Percentiles rank a stretch among this genome's conserved stretches.
These are phyloP conservation scores for Brachionichthys hirsutus DNA, from an alignment of 2,113 vertebrate species.

Conservation along the genomic window DNA sequence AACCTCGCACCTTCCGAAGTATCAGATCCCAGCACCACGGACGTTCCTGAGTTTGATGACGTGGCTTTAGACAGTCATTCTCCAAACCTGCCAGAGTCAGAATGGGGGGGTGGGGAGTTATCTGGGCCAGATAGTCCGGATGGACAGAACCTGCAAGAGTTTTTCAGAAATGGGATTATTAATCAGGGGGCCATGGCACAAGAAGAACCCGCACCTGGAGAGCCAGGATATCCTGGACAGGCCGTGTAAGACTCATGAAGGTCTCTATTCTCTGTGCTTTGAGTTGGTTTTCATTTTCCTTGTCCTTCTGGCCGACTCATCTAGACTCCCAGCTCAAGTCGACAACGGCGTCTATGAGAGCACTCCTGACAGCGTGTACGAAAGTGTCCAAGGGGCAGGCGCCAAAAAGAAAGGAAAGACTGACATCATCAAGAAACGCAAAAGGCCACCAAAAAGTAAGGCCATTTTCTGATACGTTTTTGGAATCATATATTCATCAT, in stretches of 20 bases:
- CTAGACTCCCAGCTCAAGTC: constrained; percentile 16
- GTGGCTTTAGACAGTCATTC: constrained; percentile 13
- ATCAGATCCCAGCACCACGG: constrained; percentile 16
- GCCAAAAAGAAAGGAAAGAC: constrained; percentile 58
- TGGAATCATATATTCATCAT: neutral
- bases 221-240: constrained; percentile 3
- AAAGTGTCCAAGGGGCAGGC: constrained; percentile 13
- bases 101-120: constrained; percentile 25
- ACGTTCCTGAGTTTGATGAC: constrained; percentile 31
- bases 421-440: constrained; percentile 66
- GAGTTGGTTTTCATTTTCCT: neutral
- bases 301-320: neutral
- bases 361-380: constrained; percentile 16
- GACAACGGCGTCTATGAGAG: constrained; percentile 9
- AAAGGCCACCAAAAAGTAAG: constrained; percentile 74
- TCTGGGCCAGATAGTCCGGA: constrained; percentile 8
- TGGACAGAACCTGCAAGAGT: neutral
- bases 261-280: neutral
- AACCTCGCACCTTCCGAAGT: constrained; percentile 28
- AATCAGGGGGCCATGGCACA: neutral
- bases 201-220: neutral
- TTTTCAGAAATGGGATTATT: constrained; percentile 19
- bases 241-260: constrained; percentile 51
- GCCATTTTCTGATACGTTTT: neutral
- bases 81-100: constrained; percentile 15